These are phyloP conservation scores for Andrena chrysosceles DNA, from an alignment of 2,888 invertebrate genomes.

Conservation along the genomic window DNA sequence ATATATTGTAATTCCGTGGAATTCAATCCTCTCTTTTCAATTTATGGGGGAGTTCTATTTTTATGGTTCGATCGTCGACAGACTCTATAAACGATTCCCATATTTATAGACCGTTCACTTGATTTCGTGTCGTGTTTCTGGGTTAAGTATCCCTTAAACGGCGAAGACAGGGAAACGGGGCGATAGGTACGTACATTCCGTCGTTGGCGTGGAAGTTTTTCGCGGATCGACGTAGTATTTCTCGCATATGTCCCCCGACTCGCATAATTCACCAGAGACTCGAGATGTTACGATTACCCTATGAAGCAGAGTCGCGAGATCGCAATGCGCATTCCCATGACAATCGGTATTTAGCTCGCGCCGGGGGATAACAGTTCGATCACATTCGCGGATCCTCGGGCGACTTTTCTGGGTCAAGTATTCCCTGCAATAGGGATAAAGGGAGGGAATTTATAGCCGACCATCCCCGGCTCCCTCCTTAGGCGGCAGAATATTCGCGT, in stretches of 20 bases:
- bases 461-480: conserved; percentile 1
- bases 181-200: neutral
- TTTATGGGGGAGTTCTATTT: neutral
- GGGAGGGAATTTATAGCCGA: conserved; percentile 39
- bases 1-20: too few species aligned
- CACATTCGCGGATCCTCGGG: conserved; percentile 37
- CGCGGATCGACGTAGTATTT: neutral
- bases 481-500: conserved; percentile 23
- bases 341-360: conserved; percentile 29
- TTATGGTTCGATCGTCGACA: neutral
- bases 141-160: conserved; percentile 42
- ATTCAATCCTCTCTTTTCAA: neutral
- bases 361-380: conserved; percentile 27
- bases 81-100: neutral
- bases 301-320: neutral
- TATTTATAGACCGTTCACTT: conserved; percentile 2
- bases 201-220: conserved; percentile 1
- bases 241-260: neutral
- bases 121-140: conserved; percentile 28
- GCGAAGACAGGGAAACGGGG: conserved; percentile 16
- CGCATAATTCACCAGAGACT: neutral
- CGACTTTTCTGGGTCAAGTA: conserved; percentile 57
- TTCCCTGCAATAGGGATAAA: conserved; percentile 38
- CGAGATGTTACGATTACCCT: neutral
- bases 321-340: conserved; percentile 25